These are phyloP conservation scores for Leucopsar rothschildi DNA, from an alignment of 2,113 vertebrate species.

Conservation along the genomic window DNA sequence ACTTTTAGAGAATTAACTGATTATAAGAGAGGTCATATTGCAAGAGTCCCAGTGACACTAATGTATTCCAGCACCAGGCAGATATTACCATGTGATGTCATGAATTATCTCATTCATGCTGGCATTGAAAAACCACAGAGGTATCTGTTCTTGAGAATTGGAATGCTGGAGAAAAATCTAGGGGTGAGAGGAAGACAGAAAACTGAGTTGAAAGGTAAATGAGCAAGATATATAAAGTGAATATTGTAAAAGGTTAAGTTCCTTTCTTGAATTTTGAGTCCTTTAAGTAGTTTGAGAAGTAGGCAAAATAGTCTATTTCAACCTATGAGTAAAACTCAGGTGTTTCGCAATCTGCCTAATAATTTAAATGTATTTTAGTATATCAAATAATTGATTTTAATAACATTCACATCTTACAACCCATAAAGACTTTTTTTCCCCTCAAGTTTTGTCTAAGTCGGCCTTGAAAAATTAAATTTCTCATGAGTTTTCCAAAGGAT, in stretches of 20 bases:
- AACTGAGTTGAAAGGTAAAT: background rate
- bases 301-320: background rate
- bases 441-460: background rate
- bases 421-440: background rate
- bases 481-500: slow-evolving; percentile 27
- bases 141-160: background rate
- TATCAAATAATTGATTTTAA: background rate
- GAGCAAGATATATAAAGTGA: background rate
- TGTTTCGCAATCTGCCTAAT: background rate
- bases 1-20: background rate
- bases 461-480: slow-evolving; percentile 13
- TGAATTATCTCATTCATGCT: background rate
- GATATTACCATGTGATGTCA: background rate
- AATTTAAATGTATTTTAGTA: background rate
- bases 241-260: background rate
- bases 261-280: background rate
- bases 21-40: background rate
- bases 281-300: background rate
- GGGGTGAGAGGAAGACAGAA: background rate
- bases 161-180: background rate
- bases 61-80: background rate
- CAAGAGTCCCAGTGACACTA: background rate
- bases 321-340: background rate
- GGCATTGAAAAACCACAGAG: background rate
- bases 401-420: background rate